A percentile compares a stretch with the other conserved stretches of the same genome.
Conservation (phyloP, 2,797 vertebrate genomes). For the Arctocebus calabarensis region DNA sequence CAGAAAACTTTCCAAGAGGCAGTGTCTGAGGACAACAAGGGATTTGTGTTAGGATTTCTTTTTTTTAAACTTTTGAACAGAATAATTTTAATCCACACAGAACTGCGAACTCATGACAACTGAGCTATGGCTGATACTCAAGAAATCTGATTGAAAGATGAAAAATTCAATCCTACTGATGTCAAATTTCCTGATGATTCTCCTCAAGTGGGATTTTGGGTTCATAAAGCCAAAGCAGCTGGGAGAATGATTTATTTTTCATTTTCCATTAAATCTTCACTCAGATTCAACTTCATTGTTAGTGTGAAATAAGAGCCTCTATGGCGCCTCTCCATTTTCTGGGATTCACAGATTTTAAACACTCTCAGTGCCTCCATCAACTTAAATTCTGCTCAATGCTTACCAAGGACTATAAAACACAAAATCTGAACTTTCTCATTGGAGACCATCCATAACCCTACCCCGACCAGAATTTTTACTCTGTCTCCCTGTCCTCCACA, state of each 20-base stretch:
- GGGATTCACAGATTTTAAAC: neutral
- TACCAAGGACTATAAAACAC: neutral
- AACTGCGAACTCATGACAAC: neutral
- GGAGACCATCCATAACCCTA: neutral
- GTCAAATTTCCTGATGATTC: constrained; percentile 7
- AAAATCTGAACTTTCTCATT: neutral
- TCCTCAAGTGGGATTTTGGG: neutral
- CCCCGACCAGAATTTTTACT: neutral
- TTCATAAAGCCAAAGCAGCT: neutral
- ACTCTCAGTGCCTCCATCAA: neutral
- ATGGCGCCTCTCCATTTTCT: neutral
- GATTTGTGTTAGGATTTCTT: neutral
- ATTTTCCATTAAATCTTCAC: neutral
- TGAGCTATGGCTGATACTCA: neutral
- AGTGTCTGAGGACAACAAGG: neutral
- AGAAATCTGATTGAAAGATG: constrained; percentile 1
- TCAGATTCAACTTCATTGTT: neutral
- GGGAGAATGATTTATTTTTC: constrained; percentile 14
- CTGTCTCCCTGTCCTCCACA: neutral
- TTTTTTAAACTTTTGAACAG: constrained; percentile 15
- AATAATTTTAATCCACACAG: constrained; percentile 17
- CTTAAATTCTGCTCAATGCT: neutral
- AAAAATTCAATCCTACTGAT: neutral
- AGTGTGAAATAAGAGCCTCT: neutral
- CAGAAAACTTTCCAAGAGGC: neutral